Evolutionary conservation across 2,797 vertebrate genomes (phyloP).

Genomic region (Syngnathus acus): DNA sequence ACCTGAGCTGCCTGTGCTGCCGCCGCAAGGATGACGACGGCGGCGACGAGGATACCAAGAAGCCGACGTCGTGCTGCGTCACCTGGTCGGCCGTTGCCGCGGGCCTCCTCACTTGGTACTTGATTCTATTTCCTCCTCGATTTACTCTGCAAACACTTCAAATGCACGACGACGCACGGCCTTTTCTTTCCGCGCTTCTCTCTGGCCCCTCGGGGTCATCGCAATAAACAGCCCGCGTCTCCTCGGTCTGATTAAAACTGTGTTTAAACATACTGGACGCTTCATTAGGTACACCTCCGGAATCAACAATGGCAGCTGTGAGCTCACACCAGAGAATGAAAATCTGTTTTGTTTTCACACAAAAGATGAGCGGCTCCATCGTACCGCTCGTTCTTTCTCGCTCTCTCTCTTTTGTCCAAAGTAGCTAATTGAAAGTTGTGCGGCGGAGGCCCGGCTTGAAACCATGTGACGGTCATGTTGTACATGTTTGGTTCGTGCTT

Average conservation of each 20-base stretch:
- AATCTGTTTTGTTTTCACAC: not conserved
- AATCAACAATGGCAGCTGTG: not conserved
- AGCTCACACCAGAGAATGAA: not conserved
- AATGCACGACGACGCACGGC: not conserved
- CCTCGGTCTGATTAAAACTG: not conserved
- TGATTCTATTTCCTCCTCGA: not conserved
- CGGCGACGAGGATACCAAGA: constrained; percentile 73
- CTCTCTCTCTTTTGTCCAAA: constrained; percentile 8
- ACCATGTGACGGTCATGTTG: constrained; percentile 51
- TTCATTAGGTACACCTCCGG: not conserved
- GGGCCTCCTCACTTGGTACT: constrained; percentile 86
- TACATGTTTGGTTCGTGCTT: not conserved
- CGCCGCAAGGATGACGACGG: constrained; percentile 67
- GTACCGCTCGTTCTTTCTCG: not conserved
- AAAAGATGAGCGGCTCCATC: not conserved
- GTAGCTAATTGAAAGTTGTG: constrained; percentile 40
- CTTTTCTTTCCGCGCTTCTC: not conserved
- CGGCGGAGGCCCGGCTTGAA: constrained; percentile 4
- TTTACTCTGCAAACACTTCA: constrained; percentile 1
- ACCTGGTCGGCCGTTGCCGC: constrained; percentile 86
- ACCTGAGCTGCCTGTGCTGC: constrained; percentile 85
- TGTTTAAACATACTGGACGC: not conserved
- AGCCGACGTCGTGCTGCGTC: constrained; percentile 77
- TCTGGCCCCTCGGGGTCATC: not conserved
- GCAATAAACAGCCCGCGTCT: not conserved